Evolutionary conservation across 2,113 vertebrate species (phyloP), one percentile per base, ranked within the genome.

Genomic region (Elanoides forficatus): DNA sequence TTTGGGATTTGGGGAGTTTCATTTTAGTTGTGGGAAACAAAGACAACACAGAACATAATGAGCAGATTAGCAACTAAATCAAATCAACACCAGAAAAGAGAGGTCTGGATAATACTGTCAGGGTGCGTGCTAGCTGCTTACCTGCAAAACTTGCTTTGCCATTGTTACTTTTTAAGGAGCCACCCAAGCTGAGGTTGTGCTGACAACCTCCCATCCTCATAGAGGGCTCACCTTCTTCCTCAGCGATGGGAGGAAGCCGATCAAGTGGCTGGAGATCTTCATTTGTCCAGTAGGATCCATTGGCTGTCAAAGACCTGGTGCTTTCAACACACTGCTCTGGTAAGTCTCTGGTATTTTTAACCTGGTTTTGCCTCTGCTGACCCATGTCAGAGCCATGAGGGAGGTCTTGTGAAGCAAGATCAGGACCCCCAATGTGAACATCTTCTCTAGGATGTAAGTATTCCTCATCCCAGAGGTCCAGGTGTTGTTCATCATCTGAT

Each of bases 161-260:
- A 87, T 95, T 96, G 56, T 74, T 56, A 84, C 72, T 96, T 95
- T 74, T 92, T 97, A 97, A 86, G 88, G 93, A 92, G 94, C 73
- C 92, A 93, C 88, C 82, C 58, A 87, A 58, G 84, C 91, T 95
- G 94, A 88, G 45, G 84, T 79, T 78, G 38, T 53, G 73, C 55
- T 95, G 71, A 40, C 43, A 73, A 63, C 29, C 89, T 85, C 67
- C 81, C 56, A 48, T 94, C 82, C 88, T 96, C 72, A 90, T 25
- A 89, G 96, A 96, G 88, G 95, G 91, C 27, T 98, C 96, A 86
- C 95, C 96, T 53, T 97, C 96, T 94, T 99, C 98, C 85, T 99
- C 98, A n/a, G 97, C 74, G 15, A 98, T 98, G 81, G 98, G 96
- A 87, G 98, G 97, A 92, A 99, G 97, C 17, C 43, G 74, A 56